Percentiles rank a stretch among this genome's conserved stretches.
phyloP scores from a whole-genome alignment of 1,140 invertebrate genomes.

The Eubasilissa regina region DNA sequence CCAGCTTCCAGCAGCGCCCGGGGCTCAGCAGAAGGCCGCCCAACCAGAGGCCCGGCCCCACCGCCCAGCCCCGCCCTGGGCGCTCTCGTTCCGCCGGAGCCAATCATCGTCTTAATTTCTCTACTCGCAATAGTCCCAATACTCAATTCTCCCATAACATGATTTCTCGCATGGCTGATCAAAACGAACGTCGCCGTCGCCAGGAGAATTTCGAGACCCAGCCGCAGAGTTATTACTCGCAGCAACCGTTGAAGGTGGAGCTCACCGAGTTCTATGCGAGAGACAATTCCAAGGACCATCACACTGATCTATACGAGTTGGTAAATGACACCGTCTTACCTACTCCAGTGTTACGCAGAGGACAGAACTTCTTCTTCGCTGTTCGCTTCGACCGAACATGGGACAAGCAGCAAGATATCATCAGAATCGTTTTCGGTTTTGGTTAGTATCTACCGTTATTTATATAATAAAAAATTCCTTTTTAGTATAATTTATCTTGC shows the following conservation, averaged over 20 bases:
- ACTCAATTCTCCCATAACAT: slow-evolving; percentile 70
- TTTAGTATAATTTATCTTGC: no score
- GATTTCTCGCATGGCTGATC: slow-evolving; percentile 70
- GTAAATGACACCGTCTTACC: slow-evolving; percentile 71
- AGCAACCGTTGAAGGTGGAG: slow-evolving; percentile 75
- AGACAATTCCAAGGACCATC: slow-evolving; percentile 78
- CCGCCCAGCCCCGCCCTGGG: slow-evolving; percentile 68
- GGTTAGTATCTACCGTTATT: slow-evolving; percentile 63
- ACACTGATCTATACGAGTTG: slow-evolving; percentile 78
- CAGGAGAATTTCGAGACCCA: slow-evolving; percentile 70
- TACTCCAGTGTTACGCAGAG: slow-evolving; percentile 75
- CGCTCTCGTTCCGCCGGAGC: slow-evolving; percentile 68
- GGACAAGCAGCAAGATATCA: slow-evolving; percentile 71
- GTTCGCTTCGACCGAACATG: slow-evolving; percentile 73
- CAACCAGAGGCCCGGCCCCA: slow-evolving; percentile 68
- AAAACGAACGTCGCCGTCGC: slow-evolving; percentile 70
- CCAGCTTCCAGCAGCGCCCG: slow-evolving; percentile 69
- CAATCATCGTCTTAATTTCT: slow-evolving; percentile 68
- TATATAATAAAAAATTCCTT: no score
- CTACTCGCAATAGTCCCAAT: slow-evolving; percentile 69
- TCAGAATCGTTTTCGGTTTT: slow-evolving; percentile 69
- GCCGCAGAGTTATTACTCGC: slow-evolving; percentile 70
- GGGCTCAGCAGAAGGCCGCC: slow-evolving; percentile 70
- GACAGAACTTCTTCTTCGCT: slow-evolving; percentile 77
- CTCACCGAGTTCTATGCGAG: slow-evolving; percentile 77